These are phyloP conservation scores for Coronaproctus castanopsis DNA, from an alignment of 2,888 invertebrate genomes.

Conservation along the genomic window DNA sequence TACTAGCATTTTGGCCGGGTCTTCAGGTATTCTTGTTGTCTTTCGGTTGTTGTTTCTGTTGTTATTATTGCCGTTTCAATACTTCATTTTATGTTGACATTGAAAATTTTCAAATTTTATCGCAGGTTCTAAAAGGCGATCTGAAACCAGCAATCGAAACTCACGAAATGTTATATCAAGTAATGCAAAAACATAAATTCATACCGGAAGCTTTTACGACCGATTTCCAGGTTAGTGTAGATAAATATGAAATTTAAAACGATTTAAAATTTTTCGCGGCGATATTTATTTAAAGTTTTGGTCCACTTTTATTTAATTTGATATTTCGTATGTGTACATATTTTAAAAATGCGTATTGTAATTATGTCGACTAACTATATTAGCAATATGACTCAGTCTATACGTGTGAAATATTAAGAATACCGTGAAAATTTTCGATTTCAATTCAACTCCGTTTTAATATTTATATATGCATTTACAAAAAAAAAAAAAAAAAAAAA, in stretches of 20 bases:
- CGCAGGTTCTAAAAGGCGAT: slow-evolving; percentile 59
- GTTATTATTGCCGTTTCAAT: slow-evolving; percentile 24
- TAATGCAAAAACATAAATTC: slow-evolving; percentile 92
- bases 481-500: too few relatives aligned
- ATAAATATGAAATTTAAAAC: background rate
- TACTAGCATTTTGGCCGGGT: slow-evolving; percentile 96
- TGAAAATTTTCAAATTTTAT: background rate
- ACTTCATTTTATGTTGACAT: background rate
- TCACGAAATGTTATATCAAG: slow-evolving; percentile 96
- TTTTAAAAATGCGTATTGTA: too few relatives aligned
- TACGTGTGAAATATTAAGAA: too few relatives aligned
- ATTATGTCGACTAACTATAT: too few relatives aligned
- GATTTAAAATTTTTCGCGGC: too few relatives aligned
- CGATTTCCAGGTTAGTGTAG: slow-evolving; percentile 59
- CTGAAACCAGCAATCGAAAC: slow-evolving; percentile 95
- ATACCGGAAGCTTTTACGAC: slow-evolving; percentile 97
- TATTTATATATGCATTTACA: too few relatives aligned
- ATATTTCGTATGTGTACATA: too few relatives aligned
- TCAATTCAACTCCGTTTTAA: too few relatives aligned
- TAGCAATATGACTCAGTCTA: too few relatives aligned
- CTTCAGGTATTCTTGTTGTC: slow-evolving; percentile 44
- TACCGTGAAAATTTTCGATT: too few relatives aligned
- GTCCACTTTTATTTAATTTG: too few relatives aligned
- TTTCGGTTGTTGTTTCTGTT: background rate
- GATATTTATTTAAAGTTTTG: background rate